Evolutionary conservation across 2,888 invertebrate species (phyloP), one percentile per base, ranked within the genome.

Genomic region (Trissolcus japonicus): DNA sequence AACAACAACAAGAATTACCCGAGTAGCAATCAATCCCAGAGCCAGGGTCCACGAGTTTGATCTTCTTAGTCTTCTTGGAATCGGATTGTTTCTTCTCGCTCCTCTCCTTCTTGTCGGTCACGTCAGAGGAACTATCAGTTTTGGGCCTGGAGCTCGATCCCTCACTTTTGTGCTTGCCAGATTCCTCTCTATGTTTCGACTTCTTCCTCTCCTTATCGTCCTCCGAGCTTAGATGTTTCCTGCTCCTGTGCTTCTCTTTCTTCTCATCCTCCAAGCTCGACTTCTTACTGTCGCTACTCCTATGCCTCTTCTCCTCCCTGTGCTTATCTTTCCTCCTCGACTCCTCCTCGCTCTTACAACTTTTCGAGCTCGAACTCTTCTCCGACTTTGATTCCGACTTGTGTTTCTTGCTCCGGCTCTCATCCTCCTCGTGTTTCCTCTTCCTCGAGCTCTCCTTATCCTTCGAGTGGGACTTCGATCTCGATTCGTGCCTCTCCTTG

Each of bases 21-120:
- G 93, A 94, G 65, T 92, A 92, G 82, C 92, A 93, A 86, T 94
- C 94, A 75, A 95, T 94, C 59, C 93, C 93, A 83, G 92, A 92
- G 66, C 92, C 92, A 77, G 89, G 90, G 55, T 90, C 89, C 48
- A 90, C 89, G 87, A 90, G 86, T 56, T 76, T 89, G 85, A 84
- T 59, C 81, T 83, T 81, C 41, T 84, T 84, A 48, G 84, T 80
- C 61, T 84, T 85, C 17, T 57, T 29, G 7, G 35, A 35, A 1
- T 62, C 59, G 6, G 1, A 6, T 4, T 40, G 21, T n/a, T n/a
- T 16, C 11, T n/a, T 68, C 2, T 48, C 51, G n/a, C 2, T 16
- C 14, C 6, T 35, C 2, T 48, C 51, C 17, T 9, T 16, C 14
- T 11, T 35, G 2, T 17, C 17, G 1, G 4, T 11, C 14, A 11